phyloP scores from a whole-genome alignment of 2,888 invertebrate genomes.

The Drosophila antonietae region DNA sequence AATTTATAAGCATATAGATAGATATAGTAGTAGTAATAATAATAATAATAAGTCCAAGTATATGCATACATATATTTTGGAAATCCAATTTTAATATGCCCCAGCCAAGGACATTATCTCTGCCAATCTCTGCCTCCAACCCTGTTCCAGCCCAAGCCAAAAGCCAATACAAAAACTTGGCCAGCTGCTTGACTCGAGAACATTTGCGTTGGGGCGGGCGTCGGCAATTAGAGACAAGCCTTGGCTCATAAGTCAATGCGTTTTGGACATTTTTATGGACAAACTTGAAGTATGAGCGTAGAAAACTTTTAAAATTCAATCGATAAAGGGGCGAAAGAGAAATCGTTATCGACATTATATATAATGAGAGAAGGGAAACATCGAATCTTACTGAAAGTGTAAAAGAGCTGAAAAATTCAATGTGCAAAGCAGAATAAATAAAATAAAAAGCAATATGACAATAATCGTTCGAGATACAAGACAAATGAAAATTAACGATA shows the following conservation, averaged over 20 bases:
- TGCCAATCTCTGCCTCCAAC: conserved; percentile 21
- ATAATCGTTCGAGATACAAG: too few species aligned
- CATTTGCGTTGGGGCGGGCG: not conserved
- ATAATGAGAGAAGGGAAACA: not conserved
- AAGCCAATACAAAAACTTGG: not conserved
- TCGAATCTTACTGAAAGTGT: not conserved
- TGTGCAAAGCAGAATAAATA: not conserved
- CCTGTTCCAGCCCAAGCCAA: not conserved
- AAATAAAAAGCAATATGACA: not conserved
- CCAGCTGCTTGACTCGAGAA: conserved; percentile 19
- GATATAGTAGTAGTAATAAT: conserved; percentile 55
- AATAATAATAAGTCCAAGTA: conserved; percentile 41
- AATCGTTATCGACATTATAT: not conserved
- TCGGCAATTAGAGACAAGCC: conserved; percentile 49
- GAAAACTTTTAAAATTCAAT: not conserved
- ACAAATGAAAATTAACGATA: too few species aligned
- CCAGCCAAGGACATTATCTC: conserved; percentile 51
- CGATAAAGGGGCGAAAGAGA: not conserved
- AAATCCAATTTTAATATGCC: conserved; percentile 70
- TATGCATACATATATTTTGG: conserved; percentile 23
- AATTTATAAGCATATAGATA: conserved; percentile 73
- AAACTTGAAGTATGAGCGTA: conserved; percentile 7
- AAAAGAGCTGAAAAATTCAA: not conserved
- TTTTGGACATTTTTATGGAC: conserved; percentile 81
- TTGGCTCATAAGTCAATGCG: conserved; percentile 80